Base-by-base conservation (phyloP, 2,113 vertebrate species). In the Campylomormyrus numenius region DNA sequence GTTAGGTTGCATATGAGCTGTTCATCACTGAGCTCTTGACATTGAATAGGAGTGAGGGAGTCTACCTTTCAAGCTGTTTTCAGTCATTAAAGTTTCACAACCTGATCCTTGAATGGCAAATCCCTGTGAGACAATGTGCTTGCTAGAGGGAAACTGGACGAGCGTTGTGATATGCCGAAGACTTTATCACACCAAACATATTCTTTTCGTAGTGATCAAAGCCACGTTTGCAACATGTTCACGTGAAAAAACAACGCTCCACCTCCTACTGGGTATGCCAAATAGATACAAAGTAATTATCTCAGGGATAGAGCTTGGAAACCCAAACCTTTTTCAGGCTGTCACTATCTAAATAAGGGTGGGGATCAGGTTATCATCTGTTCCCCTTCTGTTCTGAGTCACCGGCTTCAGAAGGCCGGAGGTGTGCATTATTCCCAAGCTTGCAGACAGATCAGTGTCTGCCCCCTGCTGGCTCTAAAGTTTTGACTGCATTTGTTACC, bases 61-160 rank as follows among this genome's bases (percentile, higher is more conserved):
- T 66, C 35, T 62, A 62, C n/a, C 56, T 5, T 89, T 19, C 77
- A 88, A 88, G 83, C 62, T 70, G 86, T 49, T 9, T 24, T 88
- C 66, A 66, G 70, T 94, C 91, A 93, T 94, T 90, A 92, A 94
- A 92, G 93, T 94, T 94, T 92, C 89, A 92, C 88, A 92, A 83
- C 70, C 89, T 50, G 48, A 35, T 50, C 85, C 70, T 88, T 90
- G 80, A 90, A 74, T 62, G 27, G 62, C 19, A 89, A 90, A 86
- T 84, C 52, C 49, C 80, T 15, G n/a, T 46, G 19, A 83, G 35
- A 35, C 3, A n/a, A 27, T 21, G 46, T 49, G 45, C 27, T 39
- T 24, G 46, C 84, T 52, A 53, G n/a, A 62, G 62, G 10, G n/a
- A 66, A 13, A 70, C n/a, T 70, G 10, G 9, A 70, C 7, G 62